These are phyloP conservation scores for Apodemia hepburni DNA, from an alignment of 2,888 invertebrate genomes.

Conservation along the genomic window DNA sequence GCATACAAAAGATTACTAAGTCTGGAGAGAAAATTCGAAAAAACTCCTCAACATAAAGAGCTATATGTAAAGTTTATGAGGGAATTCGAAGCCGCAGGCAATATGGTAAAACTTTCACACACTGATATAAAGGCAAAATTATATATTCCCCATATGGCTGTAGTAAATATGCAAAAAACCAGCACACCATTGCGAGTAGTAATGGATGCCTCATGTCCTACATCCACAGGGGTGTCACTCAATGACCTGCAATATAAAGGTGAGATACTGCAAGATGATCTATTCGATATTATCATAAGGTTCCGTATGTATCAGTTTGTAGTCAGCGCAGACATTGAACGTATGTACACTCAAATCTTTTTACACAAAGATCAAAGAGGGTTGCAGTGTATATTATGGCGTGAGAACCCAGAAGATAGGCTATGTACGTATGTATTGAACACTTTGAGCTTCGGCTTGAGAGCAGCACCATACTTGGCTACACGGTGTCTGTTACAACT, in stretches of 20 bases:
- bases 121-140: not conserved
- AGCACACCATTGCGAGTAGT: not conserved
- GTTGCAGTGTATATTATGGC: not conserved
- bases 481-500: not conserved
- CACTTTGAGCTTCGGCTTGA: not conserved
- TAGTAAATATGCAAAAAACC: not conserved
- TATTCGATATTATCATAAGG: not conserved
- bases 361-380: not conserved
- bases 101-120: not conserved
- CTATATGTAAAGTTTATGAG: conserved; percentile 1
- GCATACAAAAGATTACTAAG: too few relatives aligned
- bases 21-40: not conserved
- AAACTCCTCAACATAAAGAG: not conserved
- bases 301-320: not conserved
- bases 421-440: not conserved
- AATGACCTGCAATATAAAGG: not conserved
- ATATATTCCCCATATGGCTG: not conserved
- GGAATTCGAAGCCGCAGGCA: not conserved
- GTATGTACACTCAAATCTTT: not conserved
- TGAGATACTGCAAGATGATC: not conserved
- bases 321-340: not conserved
- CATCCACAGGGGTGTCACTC: not conserved
- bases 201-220: not conserved
- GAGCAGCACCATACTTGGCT: not conserved
- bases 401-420: not conserved